Conservation (phyloP, 2,113 vertebrate species). For the Panurus biarmicus region DNA sequence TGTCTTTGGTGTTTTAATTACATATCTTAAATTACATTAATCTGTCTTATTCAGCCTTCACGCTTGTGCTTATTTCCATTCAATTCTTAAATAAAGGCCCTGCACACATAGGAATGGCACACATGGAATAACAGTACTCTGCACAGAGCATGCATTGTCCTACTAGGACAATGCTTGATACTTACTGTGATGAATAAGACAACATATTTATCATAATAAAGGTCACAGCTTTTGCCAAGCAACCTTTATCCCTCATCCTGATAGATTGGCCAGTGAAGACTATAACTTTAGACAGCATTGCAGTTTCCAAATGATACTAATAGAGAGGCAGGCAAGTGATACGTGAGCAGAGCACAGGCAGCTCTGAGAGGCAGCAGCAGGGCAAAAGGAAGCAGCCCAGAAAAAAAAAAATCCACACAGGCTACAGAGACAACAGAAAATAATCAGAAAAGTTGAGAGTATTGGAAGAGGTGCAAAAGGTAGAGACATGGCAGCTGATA, state of each 20-base stretch:
- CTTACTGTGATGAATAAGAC: not conserved
- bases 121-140: not conserved
- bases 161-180: not conserved
- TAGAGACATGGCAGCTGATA: not conserved
- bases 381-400: not conserved
- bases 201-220: conserved; percentile 20
- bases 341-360: not conserved
- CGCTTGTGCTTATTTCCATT: not conserved
- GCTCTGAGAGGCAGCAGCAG: not conserved
- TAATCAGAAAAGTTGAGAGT: not conserved
- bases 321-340: not conserved
- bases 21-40: not conserved
- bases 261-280: not conserved
- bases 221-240: conserved; percentile 2
- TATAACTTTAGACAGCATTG: not conserved
- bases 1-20: not conserved
- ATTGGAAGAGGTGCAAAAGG: not conserved
- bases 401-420: not conserved
- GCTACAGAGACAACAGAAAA: not conserved
- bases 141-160: not conserved
- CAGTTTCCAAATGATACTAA: not conserved
- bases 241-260: not conserved
- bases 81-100: not conserved
- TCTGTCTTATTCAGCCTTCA: not conserved
- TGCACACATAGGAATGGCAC: not conserved